A percentile compares a stretch with the other conserved stretches of the same genome.
These are phyloP conservation scores for Lepidocolaptes lacrymiger DNA, from an alignment of 2,797 vertebrate species.

Conservation along the genomic window DNA sequence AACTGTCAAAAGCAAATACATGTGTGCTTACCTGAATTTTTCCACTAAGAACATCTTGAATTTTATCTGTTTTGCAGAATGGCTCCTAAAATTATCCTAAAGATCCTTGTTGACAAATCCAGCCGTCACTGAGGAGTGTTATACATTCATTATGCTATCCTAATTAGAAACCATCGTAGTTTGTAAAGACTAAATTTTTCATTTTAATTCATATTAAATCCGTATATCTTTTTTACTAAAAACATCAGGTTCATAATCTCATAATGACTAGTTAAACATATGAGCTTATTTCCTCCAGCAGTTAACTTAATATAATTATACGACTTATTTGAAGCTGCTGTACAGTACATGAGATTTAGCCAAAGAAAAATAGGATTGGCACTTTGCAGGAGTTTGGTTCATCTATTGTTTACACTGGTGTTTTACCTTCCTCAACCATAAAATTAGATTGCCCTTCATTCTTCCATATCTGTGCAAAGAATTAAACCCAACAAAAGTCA, in stretches of 20 bases:
- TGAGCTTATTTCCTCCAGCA: not conserved
- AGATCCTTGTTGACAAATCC: not conserved
- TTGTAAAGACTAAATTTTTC: not conserved
- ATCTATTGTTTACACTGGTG: not conserved
- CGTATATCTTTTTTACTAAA: not conserved
- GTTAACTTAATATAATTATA: not conserved
- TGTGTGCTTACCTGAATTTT: not conserved
- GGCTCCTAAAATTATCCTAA: not conserved
- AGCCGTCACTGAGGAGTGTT: accelerated
- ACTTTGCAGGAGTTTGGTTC: not conserved
- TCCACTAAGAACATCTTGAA: not conserved
- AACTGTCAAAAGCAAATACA: not conserved
- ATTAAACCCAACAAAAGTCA: not conserved
- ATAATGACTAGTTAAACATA: not conserved
- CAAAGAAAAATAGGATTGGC: not conserved
- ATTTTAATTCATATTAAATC: not conserved
- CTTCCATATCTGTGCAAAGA: not conserved
- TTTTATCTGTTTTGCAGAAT: not conserved
- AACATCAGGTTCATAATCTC: not conserved
- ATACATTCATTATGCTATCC: not conserved
- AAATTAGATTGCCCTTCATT: not conserved
- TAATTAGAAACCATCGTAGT: not conserved
- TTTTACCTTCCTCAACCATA: not conserved
- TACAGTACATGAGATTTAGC: not conserved
- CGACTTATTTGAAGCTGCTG: not conserved